A percentile compares a stretch with the other conserved stretches of the same genome.
These are phyloP conservation scores for Elgaria multicarinata DNA, from an alignment of 2,113 vertebrate genomes.

Conservation along the genomic window DNA sequence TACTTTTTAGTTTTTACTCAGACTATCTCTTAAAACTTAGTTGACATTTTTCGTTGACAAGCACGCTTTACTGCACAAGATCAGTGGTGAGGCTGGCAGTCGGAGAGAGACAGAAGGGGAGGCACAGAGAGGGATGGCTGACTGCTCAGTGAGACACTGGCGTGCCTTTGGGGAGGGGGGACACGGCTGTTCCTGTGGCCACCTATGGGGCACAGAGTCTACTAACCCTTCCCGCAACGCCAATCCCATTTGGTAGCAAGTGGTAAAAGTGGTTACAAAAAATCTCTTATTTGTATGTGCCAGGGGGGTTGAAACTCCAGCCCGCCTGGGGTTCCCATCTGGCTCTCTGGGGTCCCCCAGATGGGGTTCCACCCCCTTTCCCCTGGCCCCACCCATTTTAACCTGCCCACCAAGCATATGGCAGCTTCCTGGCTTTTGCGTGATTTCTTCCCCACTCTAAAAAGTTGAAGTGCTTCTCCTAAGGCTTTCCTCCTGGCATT, in stretches of 20 bases:
- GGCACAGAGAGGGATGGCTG: not conserved
- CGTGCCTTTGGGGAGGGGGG: slow-evolving; percentile 67
- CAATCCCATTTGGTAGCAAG: not conserved
- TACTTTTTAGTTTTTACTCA: slow-evolving; percentile 83
- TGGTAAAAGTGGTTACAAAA: not conserved
- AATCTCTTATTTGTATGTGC: too few species aligned
- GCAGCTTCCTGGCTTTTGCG: too few species aligned
- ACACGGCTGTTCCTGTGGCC: slow-evolving; percentile 58
- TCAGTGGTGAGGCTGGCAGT: slow-evolving; percentile 74
- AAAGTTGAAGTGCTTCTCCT: too few species aligned
- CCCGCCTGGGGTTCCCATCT: too few species aligned
- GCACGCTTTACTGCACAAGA: slow-evolving; percentile 78
- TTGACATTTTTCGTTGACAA: slow-evolving; percentile 83
- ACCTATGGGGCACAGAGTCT: slow-evolving; percentile 23
- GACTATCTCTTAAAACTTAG: slow-evolving; percentile 83
- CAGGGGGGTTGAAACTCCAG: too few species aligned
- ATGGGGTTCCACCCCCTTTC: too few species aligned
- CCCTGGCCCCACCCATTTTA: too few species aligned
- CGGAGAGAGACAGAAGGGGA: slow-evolving; percentile 47
- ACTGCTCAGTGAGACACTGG: slow-evolving; percentile 62
- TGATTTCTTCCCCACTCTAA: too few species aligned
- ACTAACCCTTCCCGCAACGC: not conserved
- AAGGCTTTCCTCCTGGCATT: too few species aligned
- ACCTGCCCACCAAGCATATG: too few species aligned
- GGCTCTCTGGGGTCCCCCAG: too few species aligned